Percentiles rank a stretch among this genome's conserved stretches.
Conservation (phyloP, 2,888 invertebrate genomes). For the Trilocha varians region DNA sequence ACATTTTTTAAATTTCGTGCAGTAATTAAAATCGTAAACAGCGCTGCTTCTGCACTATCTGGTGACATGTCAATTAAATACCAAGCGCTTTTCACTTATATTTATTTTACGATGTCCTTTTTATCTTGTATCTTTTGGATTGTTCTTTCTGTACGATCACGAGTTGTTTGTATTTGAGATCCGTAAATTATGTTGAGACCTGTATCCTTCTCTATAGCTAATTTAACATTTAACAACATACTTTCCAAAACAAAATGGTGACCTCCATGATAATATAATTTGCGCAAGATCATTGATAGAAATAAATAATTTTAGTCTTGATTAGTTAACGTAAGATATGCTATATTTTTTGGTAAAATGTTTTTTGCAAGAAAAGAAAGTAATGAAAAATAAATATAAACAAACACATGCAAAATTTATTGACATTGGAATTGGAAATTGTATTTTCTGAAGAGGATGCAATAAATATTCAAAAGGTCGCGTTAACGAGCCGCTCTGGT, state of each 20-base stretch:
- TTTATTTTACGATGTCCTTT: slow-evolving; percentile 51
- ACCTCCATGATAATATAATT: too few relatives aligned
- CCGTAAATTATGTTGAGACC: too few relatives aligned
- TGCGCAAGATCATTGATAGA: too few relatives aligned
- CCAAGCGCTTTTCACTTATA: slow-evolving; percentile 45
- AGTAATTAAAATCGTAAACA: slow-evolving; percentile 1
- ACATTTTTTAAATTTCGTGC: slow-evolving; percentile 5
- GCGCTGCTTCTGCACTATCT: slow-evolving; percentile 14
- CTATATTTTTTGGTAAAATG: too few relatives aligned
- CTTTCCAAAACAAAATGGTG: too few relatives aligned
- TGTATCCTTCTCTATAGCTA: too few relatives aligned
- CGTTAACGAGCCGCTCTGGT: slow-evolving; percentile 62
- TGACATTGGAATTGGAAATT: slow-evolving; percentile 60
- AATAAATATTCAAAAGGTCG: slow-evolving; percentile 69
- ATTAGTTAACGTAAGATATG: too few relatives aligned
- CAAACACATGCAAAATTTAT: slow-evolving; percentile 53
- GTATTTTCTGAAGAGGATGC: slow-evolving; percentile 68
- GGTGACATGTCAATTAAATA: slow-evolving; percentile 57
- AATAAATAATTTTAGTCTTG: too few relatives aligned
- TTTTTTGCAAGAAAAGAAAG: too few relatives aligned
- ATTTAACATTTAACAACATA: too few relatives aligned
- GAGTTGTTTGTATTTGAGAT: too few relatives aligned
- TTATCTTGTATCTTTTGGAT: slow-evolving; percentile 61
- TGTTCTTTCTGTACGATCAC: slow-evolving; percentile 56
- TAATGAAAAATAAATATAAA: too few relatives aligned